Base-by-base conservation (phyloP, 64 coral and sea anemone species). In the Montipora capricornis region DNA sequence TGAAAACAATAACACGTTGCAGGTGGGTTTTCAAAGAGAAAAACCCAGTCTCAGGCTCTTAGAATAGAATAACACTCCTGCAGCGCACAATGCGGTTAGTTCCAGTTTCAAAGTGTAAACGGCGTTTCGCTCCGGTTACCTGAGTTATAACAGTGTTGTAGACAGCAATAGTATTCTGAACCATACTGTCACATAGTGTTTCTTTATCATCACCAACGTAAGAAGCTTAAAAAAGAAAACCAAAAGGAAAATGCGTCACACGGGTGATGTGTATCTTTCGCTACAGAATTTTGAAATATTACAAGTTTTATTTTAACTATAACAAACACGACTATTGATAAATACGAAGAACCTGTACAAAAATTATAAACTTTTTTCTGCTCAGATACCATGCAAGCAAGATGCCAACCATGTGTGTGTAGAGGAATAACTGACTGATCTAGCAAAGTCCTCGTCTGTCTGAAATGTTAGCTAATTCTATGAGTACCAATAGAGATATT, bases 81-180 rank as follows among this genome's bases (percentile, higher is more conserved):
- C 37, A 37, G 37, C 37, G 37, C 1, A 37, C 37, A 37, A 37
- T 37, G 37, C 37, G 37, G 37, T 37, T 37, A 37, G 37, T 37
- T 37, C 37, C 37, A 37, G 37, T 37, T 37, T 37, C 37, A 57
- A 57, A 57, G 24, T 64, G 76, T 78, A 8, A 15, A 5, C 47
- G 17, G 61, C 61, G 13, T 2, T 45, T 60, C 68, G 5, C 8
- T 17, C 6, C 53, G 11, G 53, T 86, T 82, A 96, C 97, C 97
- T 99, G 97, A 5, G 89, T 94, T 13, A 95, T 99, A 79, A 99
- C 95, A 1, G 94, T 99, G 71, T 96, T 99, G 73, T 96, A 99
- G 5, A 99, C 92, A 13, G 97, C 93, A n/a, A 99, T 94, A 6
- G 97, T 99, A 60, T 95, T 88, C 19, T 47, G 24, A 10, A 99